Evolutionary conservation across 1,140 invertebrate species (phyloP), one percentile per base, ranked within the genome.

Genomic region (Drosophila paulistorum): DNA sequence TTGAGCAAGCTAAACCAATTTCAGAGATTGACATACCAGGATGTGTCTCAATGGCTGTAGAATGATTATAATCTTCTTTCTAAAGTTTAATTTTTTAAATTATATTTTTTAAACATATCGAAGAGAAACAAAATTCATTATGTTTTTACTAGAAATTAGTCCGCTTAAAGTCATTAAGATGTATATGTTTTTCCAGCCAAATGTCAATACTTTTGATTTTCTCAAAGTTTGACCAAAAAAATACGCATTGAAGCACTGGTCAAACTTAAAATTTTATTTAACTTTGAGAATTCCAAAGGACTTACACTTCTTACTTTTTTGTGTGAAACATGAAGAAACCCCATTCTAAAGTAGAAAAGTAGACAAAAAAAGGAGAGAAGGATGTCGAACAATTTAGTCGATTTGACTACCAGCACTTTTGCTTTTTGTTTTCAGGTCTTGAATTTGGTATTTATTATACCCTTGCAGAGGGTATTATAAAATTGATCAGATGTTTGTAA

Each of bases 391-490:
- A 51, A 51, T 51, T 51, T 51, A 23, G 45, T 11, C 45, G 45
- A 51, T 51, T 51, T 51, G 45, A 51, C 45, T 51, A 51, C 45
- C 45, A 51, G 45, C 45, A 51, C 45, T 51, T 51, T 51, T 51
- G 20, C 17, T 51, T 51, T 51, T 51, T 65, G 62, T 59, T 23
- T 33, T 51, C 61, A 14, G 35, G 35, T 42, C 33, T 41, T 13
- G 6, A 51, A 7, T 65, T 10, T 63, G 55, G 55, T 69, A 48
- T 73, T 64, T 64, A 73, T 69, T n/a, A n/a, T n/a, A n/a, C n/a
- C n/a, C n/a, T n/a, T n/a, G n/a, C n/a, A n/a, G n/a, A n/a, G n/a
- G n/a, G n/a, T n/a, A n/a, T n/a, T n/a, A n/a, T n/a, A n/a, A n/a
- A n/a, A n/a, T n/a, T n/a, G n/a, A n/a, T n/a, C n/a, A n/a, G n/a